Percentiles rank a stretch among this genome's conserved stretches.
phyloP scores from a whole-genome alignment of 2,888 invertebrate genomes.

The Andrena dorsata region DNA sequence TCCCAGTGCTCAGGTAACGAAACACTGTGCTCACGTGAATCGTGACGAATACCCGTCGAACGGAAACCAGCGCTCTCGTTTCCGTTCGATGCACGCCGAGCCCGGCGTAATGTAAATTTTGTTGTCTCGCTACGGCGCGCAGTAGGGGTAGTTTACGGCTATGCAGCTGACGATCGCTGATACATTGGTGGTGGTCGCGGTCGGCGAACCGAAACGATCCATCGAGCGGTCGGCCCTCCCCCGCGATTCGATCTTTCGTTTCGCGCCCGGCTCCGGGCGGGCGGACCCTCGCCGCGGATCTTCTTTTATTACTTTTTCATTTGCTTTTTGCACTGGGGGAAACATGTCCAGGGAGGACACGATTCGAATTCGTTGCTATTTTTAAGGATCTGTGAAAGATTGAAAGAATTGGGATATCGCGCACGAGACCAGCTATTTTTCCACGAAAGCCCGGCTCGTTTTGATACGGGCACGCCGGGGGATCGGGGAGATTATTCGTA shows the following conservation, averaged over 20 bases:
- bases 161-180: conserved; percentile 9
- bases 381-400: too few species aligned
- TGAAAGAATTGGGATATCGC: too few species aligned
- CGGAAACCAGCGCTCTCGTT: conserved; percentile 8
- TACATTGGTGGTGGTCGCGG: conserved; percentile 49
- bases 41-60: neutral
- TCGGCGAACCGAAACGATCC: conserved; percentile 11
- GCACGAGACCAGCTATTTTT: too few species aligned
- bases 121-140: conserved; percentile 41
- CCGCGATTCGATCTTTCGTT: neutral
- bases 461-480: too few species aligned
- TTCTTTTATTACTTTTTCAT: too few species aligned
- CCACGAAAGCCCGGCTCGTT: too few species aligned
- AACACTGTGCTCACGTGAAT: conserved; percentile 30
- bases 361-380: too few species aligned
- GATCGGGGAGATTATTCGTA: too few species aligned
- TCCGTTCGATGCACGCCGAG: neutral
- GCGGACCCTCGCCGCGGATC: too few species aligned
- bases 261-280: neutral
- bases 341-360: too few species aligned
- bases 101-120: conserved; percentile 23
- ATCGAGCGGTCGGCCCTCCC: neutral
- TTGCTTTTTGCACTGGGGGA: too few species aligned
- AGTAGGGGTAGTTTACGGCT: conserved; percentile 33
- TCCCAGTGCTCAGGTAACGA: conserved; percentile 90